A percentile compares a stretch with the other conserved stretches of the same genome.
Evolutionary conservation across 2,113 vertebrate species (phyloP).

Genomic region (Corythaixoides concolor): DNA sequence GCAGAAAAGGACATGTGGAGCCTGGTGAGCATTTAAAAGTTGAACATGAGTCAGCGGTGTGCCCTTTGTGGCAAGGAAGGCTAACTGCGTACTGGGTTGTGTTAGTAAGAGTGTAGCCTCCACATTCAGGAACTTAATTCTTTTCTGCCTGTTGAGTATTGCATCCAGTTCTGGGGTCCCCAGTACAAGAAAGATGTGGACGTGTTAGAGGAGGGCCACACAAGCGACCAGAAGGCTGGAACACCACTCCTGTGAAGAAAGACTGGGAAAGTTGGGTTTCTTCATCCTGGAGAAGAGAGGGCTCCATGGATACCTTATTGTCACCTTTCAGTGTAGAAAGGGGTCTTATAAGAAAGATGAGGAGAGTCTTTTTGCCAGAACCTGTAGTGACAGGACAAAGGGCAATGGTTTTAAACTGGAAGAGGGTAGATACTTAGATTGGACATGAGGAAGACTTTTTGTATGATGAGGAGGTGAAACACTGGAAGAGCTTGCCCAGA

Average conservation of each 20-base stretch:
- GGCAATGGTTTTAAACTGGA: background rate
- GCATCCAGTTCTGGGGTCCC: background rate
- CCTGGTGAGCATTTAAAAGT: background rate
- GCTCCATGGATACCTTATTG: background rate
- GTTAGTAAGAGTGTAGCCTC: background rate
- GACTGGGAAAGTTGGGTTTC: too few relatives aligned
- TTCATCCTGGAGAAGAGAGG: background rate
- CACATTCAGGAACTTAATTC: background rate
- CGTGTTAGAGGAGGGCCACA: background rate
- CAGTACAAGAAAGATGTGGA: background rate
- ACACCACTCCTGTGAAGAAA: background rate
- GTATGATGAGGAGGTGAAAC: background rate
- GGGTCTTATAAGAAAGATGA: background rate
- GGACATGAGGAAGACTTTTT: background rate
- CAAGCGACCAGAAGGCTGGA: background rate
- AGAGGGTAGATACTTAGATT: background rate
- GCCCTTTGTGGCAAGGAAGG: background rate
- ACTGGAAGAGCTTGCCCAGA: background rate
- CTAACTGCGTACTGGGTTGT: background rate
- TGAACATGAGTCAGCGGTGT: background rate
- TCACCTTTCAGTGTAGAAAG: background rate
- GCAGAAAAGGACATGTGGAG: background rate
- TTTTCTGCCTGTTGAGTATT: background rate
- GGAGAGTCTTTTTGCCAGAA: background rate
- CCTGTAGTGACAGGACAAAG: background rate